Evolutionary conservation across 53 echinoderm and acorn worm species (phyloP).

Genomic region (Holothuria leucospilota): DNA sequence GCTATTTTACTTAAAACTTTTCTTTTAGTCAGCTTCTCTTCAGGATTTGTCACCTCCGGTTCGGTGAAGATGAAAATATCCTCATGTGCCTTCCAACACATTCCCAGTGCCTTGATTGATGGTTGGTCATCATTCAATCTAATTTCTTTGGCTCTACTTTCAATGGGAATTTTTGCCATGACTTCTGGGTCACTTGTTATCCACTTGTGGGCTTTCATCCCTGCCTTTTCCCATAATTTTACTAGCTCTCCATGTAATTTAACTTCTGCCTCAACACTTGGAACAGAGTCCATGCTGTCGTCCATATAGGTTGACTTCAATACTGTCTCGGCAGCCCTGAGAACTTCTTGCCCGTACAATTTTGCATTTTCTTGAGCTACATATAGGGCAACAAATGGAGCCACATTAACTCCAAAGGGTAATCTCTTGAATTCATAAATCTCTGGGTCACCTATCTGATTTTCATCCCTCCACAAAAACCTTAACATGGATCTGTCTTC

Average conservation of each 20-base stretch:
- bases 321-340: background rate
- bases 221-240: background rate
- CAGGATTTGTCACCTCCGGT: background rate
- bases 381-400: slow-evolving; percentile 5
- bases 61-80: background rate
- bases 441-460: background rate
- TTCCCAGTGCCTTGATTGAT: slow-evolving; percentile 54
- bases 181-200: background rate
- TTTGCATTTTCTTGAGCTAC: slow-evolving; percentile 16
- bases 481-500: background rate
- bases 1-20: slow-evolving; percentile 43
- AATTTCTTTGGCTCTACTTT: background rate
- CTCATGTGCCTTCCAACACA: slow-evolving; percentile 69
- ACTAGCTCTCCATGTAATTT: background rate
- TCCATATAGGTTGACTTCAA: slow-evolving; percentile 19
- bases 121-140: background rate
- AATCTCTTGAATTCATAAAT: slow-evolving; percentile 12
- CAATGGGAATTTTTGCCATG: slow-evolving; percentile 28
- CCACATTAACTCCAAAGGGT: slow-evolving; percentile 1
- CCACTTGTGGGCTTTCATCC: background rate
- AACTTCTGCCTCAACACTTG: background rate
- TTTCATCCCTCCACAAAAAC: background rate
- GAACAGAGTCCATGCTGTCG: slow-evolving; percentile 29
- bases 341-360: background rate
- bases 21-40: slow-evolving; percentile 33